Evolutionary conservation across 2,888 invertebrate species (phyloP), one percentile per base, ranked within the genome.

Genomic region (Hydrotaea diabolus): DNA sequence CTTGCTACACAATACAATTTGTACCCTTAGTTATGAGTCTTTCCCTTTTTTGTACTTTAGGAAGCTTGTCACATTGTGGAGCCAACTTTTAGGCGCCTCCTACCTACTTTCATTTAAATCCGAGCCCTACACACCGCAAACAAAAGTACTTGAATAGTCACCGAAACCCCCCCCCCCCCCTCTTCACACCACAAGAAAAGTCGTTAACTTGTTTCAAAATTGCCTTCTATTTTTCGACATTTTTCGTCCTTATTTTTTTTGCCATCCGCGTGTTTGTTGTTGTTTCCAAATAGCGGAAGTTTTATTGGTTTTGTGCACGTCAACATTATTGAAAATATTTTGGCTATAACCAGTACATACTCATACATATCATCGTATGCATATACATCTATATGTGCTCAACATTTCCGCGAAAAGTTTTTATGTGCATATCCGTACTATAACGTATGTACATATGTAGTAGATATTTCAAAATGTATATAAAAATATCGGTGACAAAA

Each of bases 291-390:
- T 89, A 88, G 88, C 86, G 88, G 86, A 90, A 90, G 89, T 89
- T 90, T 90, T 89, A 89, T 90, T 90, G 90, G 89, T 89, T 90
- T 90, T 88, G 89, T 89, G 88, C 89, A 89, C 88, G 90, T 90
- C 90, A 90, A 88, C 90, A 88, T 88, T 88, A 90, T 89, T 88
- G 74, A 83, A 83, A 80, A 80, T 77, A 80, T 77, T 88, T 72
- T 71, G 59, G 55, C 15, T 66, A 69, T 49, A 57, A 23, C 49
- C 17, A 46, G 62, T 69, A 71, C 9, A n/a, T 36, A 36, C n/a
- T 17, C 15, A 39, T 15, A 64, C n/a, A 36, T 9, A 15, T n/a
- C n/a, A n/a, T n/a, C n/a, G n/a, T n/a, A n/a, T n/a, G n/a, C n/a
- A 64, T 2, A 55, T 26, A 74, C 31, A 71, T n/a, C n/a, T n/a